These are phyloP conservation scores for Lampris megalopsis DNA, from an alignment of 2,113 vertebrate species.

Conservation along the genomic window DNA sequence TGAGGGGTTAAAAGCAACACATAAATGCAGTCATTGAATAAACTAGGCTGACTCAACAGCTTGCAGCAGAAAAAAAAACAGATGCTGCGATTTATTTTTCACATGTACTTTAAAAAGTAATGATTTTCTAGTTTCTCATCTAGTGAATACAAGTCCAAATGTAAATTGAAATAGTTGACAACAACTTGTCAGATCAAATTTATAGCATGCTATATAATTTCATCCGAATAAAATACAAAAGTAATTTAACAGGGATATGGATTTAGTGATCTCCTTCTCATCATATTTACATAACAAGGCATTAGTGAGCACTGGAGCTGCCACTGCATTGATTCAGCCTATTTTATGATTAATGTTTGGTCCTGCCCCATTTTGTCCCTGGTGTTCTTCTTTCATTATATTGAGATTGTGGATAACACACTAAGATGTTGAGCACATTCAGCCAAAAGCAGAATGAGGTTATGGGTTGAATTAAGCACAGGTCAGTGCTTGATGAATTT, in stretches of 20 bases:
- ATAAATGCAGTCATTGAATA: slow-evolving; percentile 31
- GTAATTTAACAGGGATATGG: background rate
- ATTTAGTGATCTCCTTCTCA: slow-evolving; percentile 31
- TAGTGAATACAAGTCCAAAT: slow-evolving; percentile 27
- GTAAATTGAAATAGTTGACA: slow-evolving; percentile 3
- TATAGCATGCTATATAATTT: background rate
- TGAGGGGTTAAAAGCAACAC: slow-evolving; percentile 38
- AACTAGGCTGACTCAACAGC: slow-evolving; percentile 6
- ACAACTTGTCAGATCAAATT: slow-evolving; percentile 21
- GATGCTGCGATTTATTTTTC: slow-evolving; percentile 10
- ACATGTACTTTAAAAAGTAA: slow-evolving; percentile 23
- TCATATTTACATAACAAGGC: slow-evolving; percentile 37
- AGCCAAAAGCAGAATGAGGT: slow-evolving; percentile 37
- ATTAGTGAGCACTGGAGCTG: slow-evolving; percentile 32
- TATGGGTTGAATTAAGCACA: slow-evolving; percentile 70
- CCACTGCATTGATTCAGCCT: slow-evolving; percentile 17
- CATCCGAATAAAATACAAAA: slow-evolving; percentile 13
- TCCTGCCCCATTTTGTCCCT: background rate
- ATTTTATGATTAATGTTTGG: slow-evolving; percentile 4
- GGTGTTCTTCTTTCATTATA: background rate
- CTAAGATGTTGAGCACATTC: slow-evolving; percentile 33
- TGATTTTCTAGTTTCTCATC: slow-evolving; percentile 10
- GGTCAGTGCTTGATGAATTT: slow-evolving; percentile 59
- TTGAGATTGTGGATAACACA: slow-evolving; percentile 20
- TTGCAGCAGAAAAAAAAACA: slow-evolving; percentile 3